Percentiles rank a stretch among this genome's conserved stretches.
Evolutionary conservation across 1,140 invertebrate genomes (phyloP).

Genomic region (Proales similis): DNA sequence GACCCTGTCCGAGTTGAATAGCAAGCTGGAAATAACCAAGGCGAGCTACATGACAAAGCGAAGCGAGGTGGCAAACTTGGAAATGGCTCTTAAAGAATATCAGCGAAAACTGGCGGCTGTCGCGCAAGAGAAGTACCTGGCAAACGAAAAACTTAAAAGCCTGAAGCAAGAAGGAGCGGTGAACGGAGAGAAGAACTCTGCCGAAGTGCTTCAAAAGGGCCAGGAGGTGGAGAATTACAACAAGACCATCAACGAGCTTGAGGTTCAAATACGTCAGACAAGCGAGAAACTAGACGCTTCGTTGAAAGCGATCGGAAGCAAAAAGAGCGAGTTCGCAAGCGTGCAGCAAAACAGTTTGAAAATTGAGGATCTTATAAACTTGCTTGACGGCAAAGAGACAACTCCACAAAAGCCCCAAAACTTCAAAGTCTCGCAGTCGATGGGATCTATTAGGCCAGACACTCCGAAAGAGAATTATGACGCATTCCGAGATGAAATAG

Average conservation of each 20-base stretch:
- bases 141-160: constrained; percentile 29
- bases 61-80: constrained; percentile 76
- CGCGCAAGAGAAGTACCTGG: constrained; percentile 27
- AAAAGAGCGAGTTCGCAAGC: no score
- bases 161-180: constrained; percentile 9
- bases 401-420: no score
- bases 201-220: no score
- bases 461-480: constrained; percentile 36
- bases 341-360: no score
- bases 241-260: no score
- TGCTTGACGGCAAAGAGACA: no score
- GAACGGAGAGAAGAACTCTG: neutral
- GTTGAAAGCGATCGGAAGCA: no score
- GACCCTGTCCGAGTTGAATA: constrained; percentile 89
- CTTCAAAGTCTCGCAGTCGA: constrained; percentile 5
- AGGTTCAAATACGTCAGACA: no score
- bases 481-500: constrained; percentile 27
- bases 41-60: constrained; percentile 57
- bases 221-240: no score
- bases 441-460: neutral
- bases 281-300: no score
- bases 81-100: constrained; percentile 57
- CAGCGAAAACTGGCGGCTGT: constrained; percentile 3
- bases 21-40: constrained; percentile 62
- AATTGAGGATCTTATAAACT: no score